Base-by-base conservation (phyloP, 1,140 invertebrate species). In the Penaeus chinensis region DNA sequence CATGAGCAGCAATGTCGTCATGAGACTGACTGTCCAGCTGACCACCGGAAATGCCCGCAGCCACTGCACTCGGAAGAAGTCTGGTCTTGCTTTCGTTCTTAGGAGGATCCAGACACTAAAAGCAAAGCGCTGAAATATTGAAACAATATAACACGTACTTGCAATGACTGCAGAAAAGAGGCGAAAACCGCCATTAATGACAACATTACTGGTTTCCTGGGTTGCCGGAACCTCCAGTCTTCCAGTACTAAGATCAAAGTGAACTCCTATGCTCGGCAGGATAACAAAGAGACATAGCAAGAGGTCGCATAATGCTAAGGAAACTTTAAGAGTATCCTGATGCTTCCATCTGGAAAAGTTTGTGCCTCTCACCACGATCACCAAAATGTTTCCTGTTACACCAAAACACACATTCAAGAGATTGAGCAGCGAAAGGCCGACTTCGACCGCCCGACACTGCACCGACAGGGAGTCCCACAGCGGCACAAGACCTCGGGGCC, bases 1-100 rank as follows among this genome's bases (percentile, higher is more conserved):
- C 24, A 77, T 78, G 18, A 85, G 84, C 24, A 37, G 74, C 74
- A 85, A 13, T 16, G 61, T 37, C 61, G 27, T 13, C 74, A 85
- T 61, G 0, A 85, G 32, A 19, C 84, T 54, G 20, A 54, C 0
- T 16, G 61, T 27, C 84, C 84, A 85, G 19, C 60, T 85, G 47
- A 65, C 37, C 8, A 66, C 62, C 11, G 79, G 27, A 62, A 79
- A 85, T 18, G 60, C 74, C 37, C 8, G 24, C 3, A 61, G 47
- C 18, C 84, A 22, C 20, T n/a, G 27, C 32, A 27, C 27, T 16
- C 74, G 77, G 19, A 82, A 37, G 22, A 65, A 66, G 19, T 61
- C 24, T 24, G 11, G 11, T 18, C 54, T 54, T 54, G 11, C 2
- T 11, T 13, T 11, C 54, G 54, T 54, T 54, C 54, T 16, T 54